Evolutionary conservation across 2,113 vertebrate species (phyloP).

Genomic region (Limanda limanda): DNA sequence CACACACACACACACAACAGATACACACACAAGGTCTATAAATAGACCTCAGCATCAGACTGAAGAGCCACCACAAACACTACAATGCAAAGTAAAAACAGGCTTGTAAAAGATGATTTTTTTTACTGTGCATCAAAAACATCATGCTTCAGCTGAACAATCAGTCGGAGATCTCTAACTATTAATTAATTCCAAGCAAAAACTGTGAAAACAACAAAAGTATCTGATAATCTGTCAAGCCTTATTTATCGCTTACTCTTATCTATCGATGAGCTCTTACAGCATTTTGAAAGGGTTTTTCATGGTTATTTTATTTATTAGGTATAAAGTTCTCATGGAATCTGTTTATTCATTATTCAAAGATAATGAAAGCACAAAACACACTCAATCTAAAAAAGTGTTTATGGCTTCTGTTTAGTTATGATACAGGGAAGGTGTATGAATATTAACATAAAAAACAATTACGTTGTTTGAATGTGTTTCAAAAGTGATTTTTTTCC

Average conservation of each 20-base stretch:
- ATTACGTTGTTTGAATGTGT: no score
- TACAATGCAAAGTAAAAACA: constrained; percentile 2
- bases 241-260: no score
- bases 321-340: no score
- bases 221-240: no score
- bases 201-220: no score
- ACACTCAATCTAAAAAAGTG: not conserved
- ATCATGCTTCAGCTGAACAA: not conserved
- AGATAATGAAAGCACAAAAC: no score
- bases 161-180: not conserved
- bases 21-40: constrained; percentile 43
- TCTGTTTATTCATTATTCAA: no score
- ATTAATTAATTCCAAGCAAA: not conserved
- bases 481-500: no score
- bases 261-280: no score
- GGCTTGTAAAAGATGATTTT: not conserved
- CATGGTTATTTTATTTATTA: no score
- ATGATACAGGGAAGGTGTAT: not conserved
- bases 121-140: not conserved
- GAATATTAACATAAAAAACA: not conserved
- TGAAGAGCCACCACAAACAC: constrained; percentile 29
- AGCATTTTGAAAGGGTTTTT: no score
- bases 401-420: not conserved
- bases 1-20: constrained; percentile 26
- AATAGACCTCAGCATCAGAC: constrained; percentile 53